Conservation (phyloP, 2,888 invertebrate genomes). For the Drosophila demipolita region DNA sequence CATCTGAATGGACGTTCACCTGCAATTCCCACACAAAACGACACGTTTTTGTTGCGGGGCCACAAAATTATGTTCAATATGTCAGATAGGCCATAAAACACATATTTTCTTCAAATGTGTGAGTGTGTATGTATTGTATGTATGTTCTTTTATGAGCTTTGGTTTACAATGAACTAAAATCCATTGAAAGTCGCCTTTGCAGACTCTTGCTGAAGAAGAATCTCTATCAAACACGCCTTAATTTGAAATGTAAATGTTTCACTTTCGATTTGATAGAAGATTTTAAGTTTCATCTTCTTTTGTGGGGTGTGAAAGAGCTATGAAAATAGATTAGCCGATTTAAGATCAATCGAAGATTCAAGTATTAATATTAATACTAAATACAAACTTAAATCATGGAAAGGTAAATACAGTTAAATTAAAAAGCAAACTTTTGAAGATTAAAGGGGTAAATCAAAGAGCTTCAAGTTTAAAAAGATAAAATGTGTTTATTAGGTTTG, state of each 20-base stretch:
- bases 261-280: neutral
- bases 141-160: neutral
- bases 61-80: slow-evolving; percentile 33
- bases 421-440: neutral
- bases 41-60: slow-evolving; percentile 13
- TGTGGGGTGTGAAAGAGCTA: neutral
- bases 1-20: slow-evolving; percentile 95
- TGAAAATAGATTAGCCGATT: neutral
- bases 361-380: neutral
- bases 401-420: neutral
- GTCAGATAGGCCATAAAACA: slow-evolving; percentile 19
- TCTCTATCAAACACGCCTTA: neutral
- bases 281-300: neutral
- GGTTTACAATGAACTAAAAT: neutral
- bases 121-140: neutral
- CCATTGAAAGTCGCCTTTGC: neutral
- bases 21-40: slow-evolving; percentile 64
- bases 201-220: neutral
- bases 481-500: neutral
- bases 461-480: neutral
- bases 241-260: neutral
- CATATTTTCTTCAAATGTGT: neutral
- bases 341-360: neutral
- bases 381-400: neutral
- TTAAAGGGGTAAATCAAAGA: neutral